Evolutionary conservation across 92 coral and sea anemone genomes (phyloP), one percentile per base, ranked within the genome.

Genomic region (Phenganax subtilis): DNA sequence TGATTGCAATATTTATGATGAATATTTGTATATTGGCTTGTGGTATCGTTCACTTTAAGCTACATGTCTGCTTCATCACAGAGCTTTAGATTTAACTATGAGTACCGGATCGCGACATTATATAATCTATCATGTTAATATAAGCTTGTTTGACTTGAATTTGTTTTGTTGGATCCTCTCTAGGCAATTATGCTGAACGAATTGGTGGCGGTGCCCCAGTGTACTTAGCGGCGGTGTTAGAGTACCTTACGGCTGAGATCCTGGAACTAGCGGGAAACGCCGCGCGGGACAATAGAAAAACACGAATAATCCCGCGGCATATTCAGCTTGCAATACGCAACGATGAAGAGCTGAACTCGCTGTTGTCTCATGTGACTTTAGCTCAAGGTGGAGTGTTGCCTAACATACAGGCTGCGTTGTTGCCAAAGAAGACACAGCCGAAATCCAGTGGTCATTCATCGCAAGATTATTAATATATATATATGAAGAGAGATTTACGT

Each of bases 131-230:
- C 47, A 37, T 37, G 47, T 5, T 14, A 9, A 3, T 59, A 27
- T 17, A 15, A 6, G 67, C 14, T 7, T 12, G 20, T 12, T 14
- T 7, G 10, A 61, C 67, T 17, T 17, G 25, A 61, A 17, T 14
- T 14, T 61, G 14, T 4, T 14, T 7, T 15, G 5, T 10, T 66
- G 28, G 14, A 66, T 3, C 10, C 72, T 59, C 7, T 54, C 25
- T 63, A 78, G 82, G 82, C 0, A 78, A 78, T 55, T 78, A 78
- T 59, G 82, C 82, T 7, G 82, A 78, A 63, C 82, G 82, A 14
- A 78, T 78, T 12, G 82, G 82, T 63, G 82, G 82, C 31, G 82
- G 82, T 61, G 82, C 82, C 60, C 82, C 82, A 52, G 82, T 78
- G 59, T 78, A 78, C 73, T 72, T 78, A 3, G 82, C 82, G 60